Conservation (phyloP, 35 echinoderm and acorn worm genomes). For the Acanthaster planci region DNA sequence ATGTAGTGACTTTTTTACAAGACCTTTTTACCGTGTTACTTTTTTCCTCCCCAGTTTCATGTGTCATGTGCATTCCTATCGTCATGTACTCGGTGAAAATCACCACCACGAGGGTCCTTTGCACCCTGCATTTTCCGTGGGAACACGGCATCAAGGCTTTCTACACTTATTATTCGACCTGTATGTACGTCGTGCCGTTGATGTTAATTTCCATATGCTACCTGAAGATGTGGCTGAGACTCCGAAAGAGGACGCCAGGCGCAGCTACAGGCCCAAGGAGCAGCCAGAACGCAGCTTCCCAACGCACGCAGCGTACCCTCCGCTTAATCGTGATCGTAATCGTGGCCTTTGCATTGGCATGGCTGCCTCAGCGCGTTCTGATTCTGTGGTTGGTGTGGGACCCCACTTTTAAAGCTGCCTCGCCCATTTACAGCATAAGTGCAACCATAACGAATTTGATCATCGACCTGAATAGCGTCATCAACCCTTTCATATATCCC, state of each 20-base stretch:
- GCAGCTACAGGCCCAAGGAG: neutral
- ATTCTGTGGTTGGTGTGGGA: neutral
- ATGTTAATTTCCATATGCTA: neutral
- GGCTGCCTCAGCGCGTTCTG: neutral
- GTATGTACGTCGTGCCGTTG: neutral
- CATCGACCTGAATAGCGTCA: neutral
- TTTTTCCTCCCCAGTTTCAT: neutral
- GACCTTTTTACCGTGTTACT: neutral
- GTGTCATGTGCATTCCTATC: neutral
- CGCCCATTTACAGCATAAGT: neutral
- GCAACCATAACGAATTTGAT: neutral
- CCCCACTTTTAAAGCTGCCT: neutral
- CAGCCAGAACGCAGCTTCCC: neutral
- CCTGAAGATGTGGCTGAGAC: neutral
- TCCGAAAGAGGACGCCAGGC: neutral
- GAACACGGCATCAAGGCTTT: neutral
- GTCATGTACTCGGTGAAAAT: neutral
- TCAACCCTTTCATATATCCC: constrained; percentile 7
- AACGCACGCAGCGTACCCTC: neutral
- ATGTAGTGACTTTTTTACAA: no score
- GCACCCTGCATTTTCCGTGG: neutral
- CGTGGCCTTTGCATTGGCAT: neutral
- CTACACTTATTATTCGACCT: neutral
- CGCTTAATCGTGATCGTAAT: neutral
- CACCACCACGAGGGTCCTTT: neutral